Base-by-base conservation (phyloP, 1,140 invertebrate species). In the Ladona fulva region DNA sequence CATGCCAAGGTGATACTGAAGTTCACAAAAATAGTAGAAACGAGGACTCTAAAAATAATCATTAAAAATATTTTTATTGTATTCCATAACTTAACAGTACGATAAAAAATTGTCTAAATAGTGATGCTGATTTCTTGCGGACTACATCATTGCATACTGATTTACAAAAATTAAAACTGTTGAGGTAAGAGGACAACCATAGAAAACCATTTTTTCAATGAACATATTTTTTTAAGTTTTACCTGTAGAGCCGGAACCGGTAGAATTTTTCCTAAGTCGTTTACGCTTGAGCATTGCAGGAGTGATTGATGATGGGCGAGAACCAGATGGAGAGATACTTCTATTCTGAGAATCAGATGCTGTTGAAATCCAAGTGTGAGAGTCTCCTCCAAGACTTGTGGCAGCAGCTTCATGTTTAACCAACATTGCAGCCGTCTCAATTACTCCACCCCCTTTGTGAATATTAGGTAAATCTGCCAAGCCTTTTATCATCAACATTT, bases 401-500 rank as follows among this genome's bases (percentile, higher is more conserved):
- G 52, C 52, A 66, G 16, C 1, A 12, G 52, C 52, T 66, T 66
- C 52, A 3, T 66, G 52, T 22, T 66, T 66, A 16, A 66, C 52
- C 5, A 66, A 12, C 52, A 66, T 66, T 6, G 52, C 52, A 66
- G 52, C 52, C n/a, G 52, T 66, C 52, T 66, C 52, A 66, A 66
- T 66, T 12, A 66, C 52, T 22, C 52, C 52, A 19, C 52, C 52
- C 3, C 52, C 52, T 66, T 66, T 66, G 12, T 66, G 52, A 22
- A 66, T 66, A 22, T 66, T 66, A 6, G 52, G 52, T 12, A 66
- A 66, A 84, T 96, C 94, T 74, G 94, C 93, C 24, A 96, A 86
- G 25, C 94, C 91, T 90, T 89, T 95, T 59, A 96, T 94, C 86
- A 95, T 94, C 73, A 96, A 87, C 82, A 92, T 92, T 84, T 94